Evolutionary conservation across 2,888 invertebrate species (phyloP), one percentile per base, ranked within the genome.

Genomic region (Malthinus flaveolus): DNA sequence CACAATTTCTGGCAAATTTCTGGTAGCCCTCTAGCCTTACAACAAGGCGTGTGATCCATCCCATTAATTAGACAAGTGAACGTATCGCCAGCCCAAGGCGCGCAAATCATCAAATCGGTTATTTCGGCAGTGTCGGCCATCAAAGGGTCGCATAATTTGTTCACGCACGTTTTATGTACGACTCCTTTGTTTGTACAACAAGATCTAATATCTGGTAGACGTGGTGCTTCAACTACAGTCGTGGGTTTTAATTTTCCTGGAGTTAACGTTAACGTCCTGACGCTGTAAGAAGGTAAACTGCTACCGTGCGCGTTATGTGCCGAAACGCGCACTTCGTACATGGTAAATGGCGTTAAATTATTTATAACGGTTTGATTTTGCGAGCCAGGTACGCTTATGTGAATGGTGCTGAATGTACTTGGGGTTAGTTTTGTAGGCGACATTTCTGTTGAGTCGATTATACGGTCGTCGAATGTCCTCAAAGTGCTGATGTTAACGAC

Each of bases 21-120:
- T 0, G 92, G 91, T 32, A 93, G 82, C 0, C 92, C 92, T 49
- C 90, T 79, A 0, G 87, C 83, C 23, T 84, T 82, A 73, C 93
- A 93, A 78, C 93, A 93, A 0, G 89, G 87, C 0, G 90, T 88
- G 75, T 93, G 93, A 79, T 93, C 92, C 71, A 88, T 83, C 1
- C 89, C 88, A 66, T 92, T 90, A 39, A 90, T 87, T 57, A 93
- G 80, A 70, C 93, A 93, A 7, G 86, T 85, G 75, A 93, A 92
- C 1, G 91, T 90, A 31, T 87, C 86, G 3, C 88, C 85, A 0
- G 91, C 90, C 91, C 92, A 93, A 0, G 93, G 93, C 0, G 93
- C 93, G 77, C 93, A 93, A 37, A 93, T 91, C 90, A 93, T 92
- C 73, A 93, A 81, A 75, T 93, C 92, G 42, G 92, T 90, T 63